Conservation (phyloP, 2,797 vertebrate genomes). For the Danio tinwini region DNA sequence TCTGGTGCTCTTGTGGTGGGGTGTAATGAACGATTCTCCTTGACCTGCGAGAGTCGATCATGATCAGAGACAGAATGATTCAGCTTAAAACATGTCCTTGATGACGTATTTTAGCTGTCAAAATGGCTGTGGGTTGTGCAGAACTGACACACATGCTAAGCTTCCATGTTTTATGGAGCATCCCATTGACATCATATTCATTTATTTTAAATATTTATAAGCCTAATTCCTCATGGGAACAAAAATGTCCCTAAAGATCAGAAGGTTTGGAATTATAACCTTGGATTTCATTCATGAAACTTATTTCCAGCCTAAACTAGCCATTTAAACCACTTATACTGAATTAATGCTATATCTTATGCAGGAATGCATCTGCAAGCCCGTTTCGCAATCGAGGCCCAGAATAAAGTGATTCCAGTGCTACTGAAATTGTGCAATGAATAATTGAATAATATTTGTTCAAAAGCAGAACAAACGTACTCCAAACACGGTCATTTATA, state of each 20-base stretch:
- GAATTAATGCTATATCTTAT: not conserved
- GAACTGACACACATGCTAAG: conserved; percentile 25
- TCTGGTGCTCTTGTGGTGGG: not conserved
- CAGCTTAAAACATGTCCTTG: not conserved
- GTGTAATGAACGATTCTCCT: not conserved
- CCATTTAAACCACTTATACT: not conserved
- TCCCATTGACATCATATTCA: no score
- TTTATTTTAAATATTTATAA: not conserved
- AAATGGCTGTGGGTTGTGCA: conserved; percentile 33
- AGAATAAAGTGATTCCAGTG: not conserved
- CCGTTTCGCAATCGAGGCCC: not conserved
- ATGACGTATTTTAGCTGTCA: conserved; percentile 21
- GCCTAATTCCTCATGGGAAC: not conserved
- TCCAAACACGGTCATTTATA: not conserved
- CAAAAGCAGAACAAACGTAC: not conserved
- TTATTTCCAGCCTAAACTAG: not conserved
- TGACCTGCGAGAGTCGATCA: conserved; percentile 5
- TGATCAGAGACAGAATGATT: conserved; percentile 3
- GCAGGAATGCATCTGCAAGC: not conserved
- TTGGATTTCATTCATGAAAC: not conserved
- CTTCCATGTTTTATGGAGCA: conserved; percentile 56
- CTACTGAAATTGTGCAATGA: not conserved
- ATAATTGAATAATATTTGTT: not conserved
- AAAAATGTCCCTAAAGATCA: not conserved
- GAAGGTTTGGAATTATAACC: no score